Evolutionary conservation across 1,140 invertebrate genomes (phyloP), one percentile per base, ranked within the genome.

Genomic region (Anastrepha obliqua): DNA sequence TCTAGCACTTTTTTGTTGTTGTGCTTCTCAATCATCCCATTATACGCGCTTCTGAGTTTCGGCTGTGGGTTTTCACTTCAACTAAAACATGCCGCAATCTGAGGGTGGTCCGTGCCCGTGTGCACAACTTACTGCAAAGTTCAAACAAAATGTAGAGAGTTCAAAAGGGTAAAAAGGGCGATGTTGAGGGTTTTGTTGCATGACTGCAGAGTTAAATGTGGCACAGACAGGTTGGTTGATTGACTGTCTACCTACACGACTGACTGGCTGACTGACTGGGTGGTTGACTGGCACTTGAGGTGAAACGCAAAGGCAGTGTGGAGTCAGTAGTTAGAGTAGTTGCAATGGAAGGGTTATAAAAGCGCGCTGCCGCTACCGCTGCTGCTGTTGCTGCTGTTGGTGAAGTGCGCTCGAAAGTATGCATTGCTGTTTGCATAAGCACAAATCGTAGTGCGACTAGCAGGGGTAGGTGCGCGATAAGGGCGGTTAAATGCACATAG

Each of bases 371-470:
- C 0, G 67, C 47, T 55, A 67, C n/a, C n/a, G 29, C 64, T 39
- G 9, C 17, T 62, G 60, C 17, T 62, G 8, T 15, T 6, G 8
- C 15, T 62, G 60, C 17, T 62, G 67, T 11, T 44, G 67, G 39
- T 74, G 74, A 81, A 81, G 74, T 81, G 47, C 74, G 74, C 74
- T 5, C 17, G 44, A 62, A 86, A 62, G 58, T 86, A 62, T 86
- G 85, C 58, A 86, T 62, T 60, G 39, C 29, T 86, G 85, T 86
- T 86, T 86, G 60, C 85, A 86, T 86, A 67, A 87, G 47, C 86
- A 87, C 29, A 29, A n/a, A 87, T 20, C 11, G 55, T 4, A 5
- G 3, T 9, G 81, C 44, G 5, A 55, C 44, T 17, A 17, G 44
- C 3, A 85, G 81, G 20, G 81, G 44, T 39, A 85, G 81, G 9